Evolutionary conservation across 35 echinoderm and acorn worm species (phyloP).

Genomic region (Apostichopus parvimensis): DNA sequence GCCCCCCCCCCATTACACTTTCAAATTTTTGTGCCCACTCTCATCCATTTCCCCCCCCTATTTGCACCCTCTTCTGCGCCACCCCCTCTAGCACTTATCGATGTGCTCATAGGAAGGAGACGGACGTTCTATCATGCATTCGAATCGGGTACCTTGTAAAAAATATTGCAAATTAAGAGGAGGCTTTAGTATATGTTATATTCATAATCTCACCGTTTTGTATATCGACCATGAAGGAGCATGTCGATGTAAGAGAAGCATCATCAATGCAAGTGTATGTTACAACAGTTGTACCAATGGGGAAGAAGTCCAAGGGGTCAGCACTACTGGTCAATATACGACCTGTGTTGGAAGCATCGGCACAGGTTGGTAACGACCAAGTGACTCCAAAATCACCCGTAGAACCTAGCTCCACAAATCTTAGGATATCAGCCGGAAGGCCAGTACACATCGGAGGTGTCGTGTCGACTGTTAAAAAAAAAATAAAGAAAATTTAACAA

Average conservation of each 20-base stretch:
- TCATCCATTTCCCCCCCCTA: no score
- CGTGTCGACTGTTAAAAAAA: conserved; percentile 52
- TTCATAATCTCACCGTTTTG: conserved; percentile 23
- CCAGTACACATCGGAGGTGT: conserved; percentile 45
- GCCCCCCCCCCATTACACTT: no score
- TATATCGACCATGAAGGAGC: conserved; percentile 14
- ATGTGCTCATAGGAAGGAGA: no score
- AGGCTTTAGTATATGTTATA: neutral
- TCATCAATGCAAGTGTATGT: conserved; percentile 21
- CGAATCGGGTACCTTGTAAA: no score
- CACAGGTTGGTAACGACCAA: conserved; percentile 57
- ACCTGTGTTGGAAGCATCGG: conserved; percentile 40
- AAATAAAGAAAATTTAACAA: neutral
- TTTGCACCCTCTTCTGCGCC: no score
- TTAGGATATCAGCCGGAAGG: conserved; percentile 17
- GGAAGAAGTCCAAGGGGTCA: conserved; percentile 20
- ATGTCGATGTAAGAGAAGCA: neutral
- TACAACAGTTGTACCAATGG: conserved; percentile 4
- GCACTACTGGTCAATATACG: conserved; percentile 41
- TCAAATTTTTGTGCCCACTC: no score
- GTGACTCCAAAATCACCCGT: neutral
- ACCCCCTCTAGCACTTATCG: no score
- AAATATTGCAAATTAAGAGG: no score
- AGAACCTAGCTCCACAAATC: conserved; percentile 38
- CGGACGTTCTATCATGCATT: no score